Evolutionary conservation across 2,888 invertebrate species (phyloP).

Genomic region (Nipponacmea schrenckii): DNA sequence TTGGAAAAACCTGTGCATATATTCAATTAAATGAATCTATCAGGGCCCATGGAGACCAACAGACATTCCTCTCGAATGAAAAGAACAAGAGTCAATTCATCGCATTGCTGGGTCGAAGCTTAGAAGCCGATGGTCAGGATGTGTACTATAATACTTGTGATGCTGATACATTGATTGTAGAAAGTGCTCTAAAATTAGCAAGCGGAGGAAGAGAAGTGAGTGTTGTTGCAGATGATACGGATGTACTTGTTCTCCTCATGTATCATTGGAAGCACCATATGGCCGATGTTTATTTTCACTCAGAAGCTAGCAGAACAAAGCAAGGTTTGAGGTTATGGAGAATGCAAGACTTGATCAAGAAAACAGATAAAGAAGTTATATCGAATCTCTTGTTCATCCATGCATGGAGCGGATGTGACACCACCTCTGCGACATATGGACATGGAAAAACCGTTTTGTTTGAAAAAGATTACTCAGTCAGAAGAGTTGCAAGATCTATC

Average conservation of each 20-base stretch:
- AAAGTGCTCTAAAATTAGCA: neutral
- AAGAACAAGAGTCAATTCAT: no score
- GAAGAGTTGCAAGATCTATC: neutral
- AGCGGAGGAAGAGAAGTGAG: neutral
- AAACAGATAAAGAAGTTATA: neutral
- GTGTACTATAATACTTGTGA: neutral
- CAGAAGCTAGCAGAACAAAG: neutral
- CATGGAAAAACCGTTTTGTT: neutral
- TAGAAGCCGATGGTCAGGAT: neutral
- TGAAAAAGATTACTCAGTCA: neutral
- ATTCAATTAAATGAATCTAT: neutral
- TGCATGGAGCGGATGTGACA: neutral
- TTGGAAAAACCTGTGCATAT: neutral
- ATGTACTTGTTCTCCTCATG: neutral
- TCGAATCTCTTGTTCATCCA: neutral
- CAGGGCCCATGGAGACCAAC: neutral
- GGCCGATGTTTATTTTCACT: neutral
- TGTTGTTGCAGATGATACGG: neutral
- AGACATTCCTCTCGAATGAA: neutral
- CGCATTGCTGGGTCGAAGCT: neutral
- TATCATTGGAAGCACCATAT: neutral
- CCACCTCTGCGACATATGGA: neutral
- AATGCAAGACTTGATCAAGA: neutral
- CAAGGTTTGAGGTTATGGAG: neutral
- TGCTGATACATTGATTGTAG: neutral